A percentile compares a stretch with the other conserved stretches of the same genome.
Conservation (phyloP, 2,888 invertebrate species). For the Cheilosia pagana region DNA sequence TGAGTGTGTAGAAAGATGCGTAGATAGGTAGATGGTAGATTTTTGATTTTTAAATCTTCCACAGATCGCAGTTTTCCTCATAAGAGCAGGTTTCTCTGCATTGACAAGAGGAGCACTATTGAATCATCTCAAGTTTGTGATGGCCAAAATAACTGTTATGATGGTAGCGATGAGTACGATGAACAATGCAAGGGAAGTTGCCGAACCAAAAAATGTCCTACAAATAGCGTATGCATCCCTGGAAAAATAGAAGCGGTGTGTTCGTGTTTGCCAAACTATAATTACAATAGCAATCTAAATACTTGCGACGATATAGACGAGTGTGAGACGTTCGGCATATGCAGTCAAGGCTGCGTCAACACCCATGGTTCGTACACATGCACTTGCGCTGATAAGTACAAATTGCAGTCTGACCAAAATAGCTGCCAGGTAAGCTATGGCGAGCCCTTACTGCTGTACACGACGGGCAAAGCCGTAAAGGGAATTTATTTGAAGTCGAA, state of each 20-base stretch:
- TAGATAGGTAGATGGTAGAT: no score
- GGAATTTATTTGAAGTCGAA: constrained; percentile 86
- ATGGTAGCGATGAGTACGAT: constrained; percentile 86
- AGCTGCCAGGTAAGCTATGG: constrained; percentile 86
- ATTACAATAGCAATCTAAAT: constrained; percentile 76
- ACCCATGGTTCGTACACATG: constrained; percentile 86
- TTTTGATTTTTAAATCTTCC: no score
- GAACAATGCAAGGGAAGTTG: constrained; percentile 75
- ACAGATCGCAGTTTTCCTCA: not conserved
- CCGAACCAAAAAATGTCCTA: constrained; percentile 79
- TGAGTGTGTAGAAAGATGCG: no score
- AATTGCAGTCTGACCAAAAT: constrained; percentile 84
- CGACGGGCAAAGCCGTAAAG: constrained; percentile 87
- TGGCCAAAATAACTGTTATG: constrained; percentile 85
- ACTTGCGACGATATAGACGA: constrained; percentile 86
- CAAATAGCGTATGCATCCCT: constrained; percentile 83
- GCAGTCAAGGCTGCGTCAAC: constrained; percentile 89
- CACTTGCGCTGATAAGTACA: constrained; percentile 86
- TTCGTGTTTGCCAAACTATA: constrained; percentile 84
- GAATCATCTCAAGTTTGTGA: constrained; percentile 84
- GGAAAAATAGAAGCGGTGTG: constrained; percentile 85
- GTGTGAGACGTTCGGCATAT: constrained; percentile 86
- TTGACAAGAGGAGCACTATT: constrained; percentile 79
- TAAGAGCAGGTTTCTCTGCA: constrained; percentile 81
- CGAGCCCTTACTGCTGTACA: constrained; percentile 88